A percentile compares a stretch with the other conserved stretches of the same genome.
phyloP scores from a whole-genome alignment of 2,113 vertebrate species.

The Oryzias javanicus region DNA sequence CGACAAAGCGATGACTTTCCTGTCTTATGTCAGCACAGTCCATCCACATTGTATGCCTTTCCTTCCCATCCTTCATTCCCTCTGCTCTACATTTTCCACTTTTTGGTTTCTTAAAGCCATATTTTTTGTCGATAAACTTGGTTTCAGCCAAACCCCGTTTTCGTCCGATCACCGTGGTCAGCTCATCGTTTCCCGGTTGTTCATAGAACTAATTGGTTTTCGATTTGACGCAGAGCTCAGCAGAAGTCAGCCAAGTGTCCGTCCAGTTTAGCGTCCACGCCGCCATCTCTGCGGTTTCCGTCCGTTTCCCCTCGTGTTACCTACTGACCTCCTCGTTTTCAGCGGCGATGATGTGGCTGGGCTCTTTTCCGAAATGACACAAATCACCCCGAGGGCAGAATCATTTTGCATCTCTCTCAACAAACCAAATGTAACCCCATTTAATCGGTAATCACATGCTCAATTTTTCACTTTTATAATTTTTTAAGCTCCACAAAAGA shows the following conservation, averaged over 20 bases:
- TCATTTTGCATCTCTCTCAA: background rate
- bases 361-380: constrained; percentile 44
- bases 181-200: constrained; percentile 61
- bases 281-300: constrained; percentile 46
- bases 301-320: constrained; percentile 6
- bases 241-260: constrained; percentile 52
- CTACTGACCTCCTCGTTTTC: constrained; percentile 42
- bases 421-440: background rate
- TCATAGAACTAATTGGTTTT: constrained; percentile 44
- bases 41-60: constrained; percentile 44
- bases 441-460: background rate
- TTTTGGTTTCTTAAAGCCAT: constrained; percentile 29
- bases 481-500: background rate
- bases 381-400: constrained; percentile 42
- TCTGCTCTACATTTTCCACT: constrained; percentile 25
- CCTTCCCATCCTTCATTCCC: constrained; percentile 24
- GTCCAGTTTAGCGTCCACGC: constrained; percentile 6
- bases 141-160: constrained; percentile 47
- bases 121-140: constrained; percentile 33
- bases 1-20: constrained; percentile 29
- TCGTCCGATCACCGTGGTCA: constrained; percentile 46
- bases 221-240: constrained; percentile 44
- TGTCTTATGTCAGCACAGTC: constrained; percentile 42
- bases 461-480: background rate
- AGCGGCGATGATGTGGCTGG: constrained; percentile 39